Conservation (phyloP, 1,140 invertebrate species). For the Centruroides sculpturatus region DNA sequence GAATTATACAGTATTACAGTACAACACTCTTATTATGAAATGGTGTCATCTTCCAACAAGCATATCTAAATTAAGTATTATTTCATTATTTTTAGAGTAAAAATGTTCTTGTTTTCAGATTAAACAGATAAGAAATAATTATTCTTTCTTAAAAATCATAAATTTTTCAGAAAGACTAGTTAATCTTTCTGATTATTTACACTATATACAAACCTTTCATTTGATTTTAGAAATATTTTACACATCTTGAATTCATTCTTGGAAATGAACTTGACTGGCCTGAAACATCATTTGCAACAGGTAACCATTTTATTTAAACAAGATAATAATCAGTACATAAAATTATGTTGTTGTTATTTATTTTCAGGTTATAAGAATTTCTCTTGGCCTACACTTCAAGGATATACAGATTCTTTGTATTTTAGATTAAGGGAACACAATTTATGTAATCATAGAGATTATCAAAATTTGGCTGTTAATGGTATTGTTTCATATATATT, state of each 20-base stretch:
- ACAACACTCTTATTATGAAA: too few relatives aligned
- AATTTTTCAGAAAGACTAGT: too few relatives aligned
- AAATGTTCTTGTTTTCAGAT: too few relatives aligned
- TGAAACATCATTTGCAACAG: slow-evolving; percentile 34
- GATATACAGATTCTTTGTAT: slow-evolving; percentile 28
- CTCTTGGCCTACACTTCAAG: slow-evolving; percentile 23
- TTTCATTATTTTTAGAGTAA: too few relatives aligned
- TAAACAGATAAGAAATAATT: too few relatives aligned
- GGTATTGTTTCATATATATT: slow-evolving; percentile 18
- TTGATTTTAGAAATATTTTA: slow-evolving; percentile 23
- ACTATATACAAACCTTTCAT: too few relatives aligned
- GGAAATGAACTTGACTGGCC: slow-evolving; percentile 40
- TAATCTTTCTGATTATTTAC: too few relatives aligned
- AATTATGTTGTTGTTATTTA: background rate
- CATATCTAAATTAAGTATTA: too few relatives aligned
- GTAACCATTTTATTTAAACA: slow-evolving; percentile 18
- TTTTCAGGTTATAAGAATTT: slow-evolving; percentile 24
- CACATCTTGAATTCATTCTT: slow-evolving; percentile 27
- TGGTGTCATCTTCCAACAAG: too few relatives aligned
- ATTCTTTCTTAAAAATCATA: too few relatives aligned
- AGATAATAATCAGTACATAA: too few relatives aligned
- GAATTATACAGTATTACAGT: too few relatives aligned
- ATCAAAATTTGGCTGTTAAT: slow-evolving; percentile 37
- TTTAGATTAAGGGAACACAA: slow-evolving; percentile 26
- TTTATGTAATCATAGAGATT: slow-evolving; percentile 37